Percentiles rank a stretch among this genome's conserved stretches.
Conservation (phyloP, 2,113 vertebrate species). For the Nipponia nippon region DNA sequence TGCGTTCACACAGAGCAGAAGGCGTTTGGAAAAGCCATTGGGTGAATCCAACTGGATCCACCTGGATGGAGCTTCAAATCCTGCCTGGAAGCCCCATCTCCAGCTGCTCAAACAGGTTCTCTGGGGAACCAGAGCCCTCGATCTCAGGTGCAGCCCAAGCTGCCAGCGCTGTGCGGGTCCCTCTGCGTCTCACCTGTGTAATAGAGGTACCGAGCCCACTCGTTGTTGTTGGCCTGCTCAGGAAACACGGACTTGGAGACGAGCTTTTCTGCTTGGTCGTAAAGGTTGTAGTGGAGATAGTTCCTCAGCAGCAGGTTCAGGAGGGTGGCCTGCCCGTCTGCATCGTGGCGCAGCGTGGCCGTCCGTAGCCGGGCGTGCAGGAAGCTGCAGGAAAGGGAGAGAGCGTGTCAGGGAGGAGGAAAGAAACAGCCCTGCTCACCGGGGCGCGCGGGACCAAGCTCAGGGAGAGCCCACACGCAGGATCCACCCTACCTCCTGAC, state of each 20-base stretch:
- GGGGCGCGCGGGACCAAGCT: fast-evolving
- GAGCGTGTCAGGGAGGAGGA: background rate
- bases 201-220: slow-evolving; percentile 98
- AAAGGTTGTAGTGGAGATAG: slow-evolving; percentile 94
- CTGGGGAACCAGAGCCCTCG: background rate
- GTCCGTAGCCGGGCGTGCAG: slow-evolving; percentile 92
- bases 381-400: slow-evolving; percentile 68
- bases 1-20: slow-evolving; percentile 8
- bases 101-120: background rate
- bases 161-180: fast-evolving
- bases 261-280: slow-evolving; percentile 96
- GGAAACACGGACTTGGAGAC: slow-evolving; percentile 97
- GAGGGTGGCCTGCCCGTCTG: slow-evolving; percentile 92
- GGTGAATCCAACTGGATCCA: background rate
- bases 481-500: slow-evolving; percentile 83
- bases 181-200: slow-evolving; percentile 84
- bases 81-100: background rate
- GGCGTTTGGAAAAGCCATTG: background rate
- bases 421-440: too few species aligned
- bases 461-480: fast-evolving
- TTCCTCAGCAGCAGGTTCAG: slow-evolving; percentile 96
- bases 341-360: slow-evolving; percentile 90
- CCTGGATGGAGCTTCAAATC: background rate
- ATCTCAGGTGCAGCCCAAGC: fast-evolving
- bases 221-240: slow-evolving; percentile 97